These are phyloP conservation scores for Laticauda colubrina DNA, from an alignment of 2,113 vertebrate species.

Conservation along the genomic window DNA sequence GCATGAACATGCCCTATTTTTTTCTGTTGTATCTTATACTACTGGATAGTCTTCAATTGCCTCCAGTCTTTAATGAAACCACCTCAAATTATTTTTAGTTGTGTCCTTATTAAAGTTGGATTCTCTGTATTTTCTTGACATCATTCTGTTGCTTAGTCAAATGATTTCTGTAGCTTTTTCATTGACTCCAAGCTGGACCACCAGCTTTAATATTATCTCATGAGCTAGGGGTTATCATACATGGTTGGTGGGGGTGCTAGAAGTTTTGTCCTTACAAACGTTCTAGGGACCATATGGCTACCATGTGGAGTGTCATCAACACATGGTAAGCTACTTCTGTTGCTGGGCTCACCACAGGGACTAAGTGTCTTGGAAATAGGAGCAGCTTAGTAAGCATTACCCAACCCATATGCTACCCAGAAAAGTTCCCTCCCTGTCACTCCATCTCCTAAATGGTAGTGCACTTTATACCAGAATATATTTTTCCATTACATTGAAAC, in stretches of 20 bases:
- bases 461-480: not conserved
- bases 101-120: not conserved
- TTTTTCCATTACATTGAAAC: not conserved
- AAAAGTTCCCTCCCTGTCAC: not conserved
- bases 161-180: not conserved
- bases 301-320: not conserved
- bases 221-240: too few species aligned
- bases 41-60: not conserved
- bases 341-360: not conserved
- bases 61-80: not conserved
- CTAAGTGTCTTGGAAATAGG: not conserved
- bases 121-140: not conserved
- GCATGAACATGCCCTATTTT: not conserved
- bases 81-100: not conserved
- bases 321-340: not conserved
- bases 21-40: not conserved
- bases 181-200: not conserved
- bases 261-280: not conserved
- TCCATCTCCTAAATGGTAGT: not conserved
- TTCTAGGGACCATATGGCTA: not conserved
- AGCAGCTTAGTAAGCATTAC: not conserved
- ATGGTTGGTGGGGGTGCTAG: not conserved
- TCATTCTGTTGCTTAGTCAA: not conserved
- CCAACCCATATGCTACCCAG: not conserved
- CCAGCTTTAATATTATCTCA: not conserved